Evolutionary conservation across 2,797 vertebrate species (phyloP).

Genomic region (Valencia hispanica): DNA sequence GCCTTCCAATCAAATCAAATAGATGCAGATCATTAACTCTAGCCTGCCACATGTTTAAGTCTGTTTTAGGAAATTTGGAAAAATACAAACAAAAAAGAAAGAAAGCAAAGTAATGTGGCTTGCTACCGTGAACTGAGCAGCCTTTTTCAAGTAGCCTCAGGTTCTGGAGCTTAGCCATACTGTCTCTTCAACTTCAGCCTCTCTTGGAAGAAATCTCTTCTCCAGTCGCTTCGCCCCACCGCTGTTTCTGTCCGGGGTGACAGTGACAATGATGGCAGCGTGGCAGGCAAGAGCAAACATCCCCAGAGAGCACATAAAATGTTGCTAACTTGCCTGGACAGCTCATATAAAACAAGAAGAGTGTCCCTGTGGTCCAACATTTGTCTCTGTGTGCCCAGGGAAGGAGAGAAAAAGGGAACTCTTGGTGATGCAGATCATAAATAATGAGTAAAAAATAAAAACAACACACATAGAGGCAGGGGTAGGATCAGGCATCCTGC

Average conservation of each 20-base stretch:
- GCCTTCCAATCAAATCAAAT: slow-evolving; percentile 14
- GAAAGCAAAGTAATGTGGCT: slow-evolving; percentile 25
- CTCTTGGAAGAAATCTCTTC: slow-evolving; percentile 38
- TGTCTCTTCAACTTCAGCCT: slow-evolving; percentile 65
- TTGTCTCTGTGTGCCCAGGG: background rate
- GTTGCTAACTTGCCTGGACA: slow-evolving; percentile 46
- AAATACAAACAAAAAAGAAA: slow-evolving; percentile 4
- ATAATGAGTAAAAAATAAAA: slow-evolving; percentile 61
- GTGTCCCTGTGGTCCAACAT: background rate
- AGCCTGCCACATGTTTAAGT: background rate
- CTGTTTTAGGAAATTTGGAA: slow-evolving; percentile 20
- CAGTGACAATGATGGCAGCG: slow-evolving; percentile 59
- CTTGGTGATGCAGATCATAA: slow-evolving; percentile 53
- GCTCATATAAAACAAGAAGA: slow-evolving; percentile 22
- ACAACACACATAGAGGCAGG: slow-evolving; percentile 26
- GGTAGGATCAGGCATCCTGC: slow-evolving; percentile 3
- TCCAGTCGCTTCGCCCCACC: slow-evolving; percentile 46
- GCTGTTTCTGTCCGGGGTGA: slow-evolving; percentile 41
- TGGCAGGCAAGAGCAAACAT: slow-evolving; percentile 39
- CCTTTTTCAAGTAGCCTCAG: slow-evolving; percentile 39
- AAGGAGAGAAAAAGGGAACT: slow-evolving; percentile 13
- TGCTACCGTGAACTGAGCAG: slow-evolving; percentile 53
- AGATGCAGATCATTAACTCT: slow-evolving; percentile 18
- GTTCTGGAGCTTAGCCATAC: slow-evolving; percentile 43
- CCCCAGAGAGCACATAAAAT: slow-evolving; percentile 55